Evolutionary conservation across 2,888 invertebrate species (phyloP), one percentile per base, ranked within the genome.

Genomic region (Coenonympha arcania): DNA sequence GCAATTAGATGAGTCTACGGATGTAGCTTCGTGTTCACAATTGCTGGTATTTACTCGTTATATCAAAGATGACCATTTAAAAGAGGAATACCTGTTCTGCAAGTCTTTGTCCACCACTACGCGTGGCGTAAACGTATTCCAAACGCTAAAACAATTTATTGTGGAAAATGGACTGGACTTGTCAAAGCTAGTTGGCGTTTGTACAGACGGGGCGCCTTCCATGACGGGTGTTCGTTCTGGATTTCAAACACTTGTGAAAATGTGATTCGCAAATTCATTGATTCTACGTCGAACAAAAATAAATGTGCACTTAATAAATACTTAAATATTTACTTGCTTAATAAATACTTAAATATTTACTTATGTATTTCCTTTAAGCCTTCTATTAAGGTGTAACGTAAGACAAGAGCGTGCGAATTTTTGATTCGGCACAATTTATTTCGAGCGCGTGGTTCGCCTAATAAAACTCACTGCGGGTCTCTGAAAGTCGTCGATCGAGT

Each of bases 191-290:
- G 56, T 53, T 55, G 57, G 56, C 30, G 26, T 47, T 55, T 61
- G 60, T 55, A 57, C 56, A 50, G 59, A 59, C 39, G 57, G 55
- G 48, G 55, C 52, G 44, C 60, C 54, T 55, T 55, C 58, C 43
- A 61, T 60, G 61, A 49, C 56, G 50, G 59, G 58, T 26, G 18
- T 52, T 15, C 50, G 52, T 52, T 61, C 60, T 55, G 54, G 60
- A 36, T 59, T 62, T 59, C 52, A 56, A 41, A 55, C 60, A 52
- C 50, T 60, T 6, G 54, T 62, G 52, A 63, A 59, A 63, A 49
- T n/a, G n/a, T n/a, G n/a, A n/a, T n/a, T n/a, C n/a, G n/a, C n/a
- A n/a, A n/a, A n/a, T n/a, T n/a, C n/a, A n/a, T n/a, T n/a, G n/a
- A n/a, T n/a, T n/a, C n/a, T n/a, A n/a, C n/a, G n/a, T n/a, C n/a